These are phyloP conservation scores for Muricea muricata DNA, from an alignment of 92 coral and sea anemone species.

Conservation along the genomic window DNA sequence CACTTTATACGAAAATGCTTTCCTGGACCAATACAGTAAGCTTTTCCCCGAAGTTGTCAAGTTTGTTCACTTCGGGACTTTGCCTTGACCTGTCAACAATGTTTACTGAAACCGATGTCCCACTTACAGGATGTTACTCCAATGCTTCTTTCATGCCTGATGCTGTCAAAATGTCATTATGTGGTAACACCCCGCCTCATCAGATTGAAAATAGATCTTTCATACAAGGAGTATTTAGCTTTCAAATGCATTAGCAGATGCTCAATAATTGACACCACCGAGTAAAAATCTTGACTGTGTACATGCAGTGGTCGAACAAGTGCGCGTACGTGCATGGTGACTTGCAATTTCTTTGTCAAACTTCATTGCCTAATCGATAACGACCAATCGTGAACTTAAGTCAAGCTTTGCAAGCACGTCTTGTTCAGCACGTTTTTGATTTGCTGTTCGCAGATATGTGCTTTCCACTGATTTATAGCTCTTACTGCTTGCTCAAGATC, in stretches of 20 bases:
- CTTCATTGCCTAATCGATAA: conserved; percentile 91
- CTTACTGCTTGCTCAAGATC: conserved; percentile 68
- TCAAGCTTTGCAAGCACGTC: conserved; percentile 64
- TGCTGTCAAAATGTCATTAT: conserved; percentile 74
- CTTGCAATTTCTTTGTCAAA: conserved; percentile 67
- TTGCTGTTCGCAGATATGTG: conserved; percentile 77
- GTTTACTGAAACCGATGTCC: conserved; percentile 73
- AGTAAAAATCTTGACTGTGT: conserved; percentile 76
- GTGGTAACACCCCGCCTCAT: conserved; percentile 78
- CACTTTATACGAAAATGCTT: conserved; percentile 40
- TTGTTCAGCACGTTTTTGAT: conserved; percentile 78
- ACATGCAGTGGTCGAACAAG: conserved; percentile 75
- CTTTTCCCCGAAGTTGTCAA: conserved; percentile 55
- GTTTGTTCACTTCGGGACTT: conserved; percentile 44
- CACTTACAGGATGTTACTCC: conserved; percentile 69
- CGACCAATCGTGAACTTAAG: conserved; percentile 61
- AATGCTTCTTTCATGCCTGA: conserved; percentile 73
- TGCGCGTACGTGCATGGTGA: conserved; percentile 73
- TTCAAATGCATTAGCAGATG: conserved; percentile 66
- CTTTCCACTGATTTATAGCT: conserved; percentile 78
- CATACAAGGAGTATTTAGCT: conserved; percentile 52
- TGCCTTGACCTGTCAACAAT: conserved; percentile 58
- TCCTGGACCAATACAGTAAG: conserved; percentile 51
- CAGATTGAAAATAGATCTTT: conserved; percentile 67
- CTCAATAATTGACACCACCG: conserved; percentile 74